Base-by-base conservation (phyloP, 1,140 invertebrate species). In the Lordiphosa mommai region DNA sequence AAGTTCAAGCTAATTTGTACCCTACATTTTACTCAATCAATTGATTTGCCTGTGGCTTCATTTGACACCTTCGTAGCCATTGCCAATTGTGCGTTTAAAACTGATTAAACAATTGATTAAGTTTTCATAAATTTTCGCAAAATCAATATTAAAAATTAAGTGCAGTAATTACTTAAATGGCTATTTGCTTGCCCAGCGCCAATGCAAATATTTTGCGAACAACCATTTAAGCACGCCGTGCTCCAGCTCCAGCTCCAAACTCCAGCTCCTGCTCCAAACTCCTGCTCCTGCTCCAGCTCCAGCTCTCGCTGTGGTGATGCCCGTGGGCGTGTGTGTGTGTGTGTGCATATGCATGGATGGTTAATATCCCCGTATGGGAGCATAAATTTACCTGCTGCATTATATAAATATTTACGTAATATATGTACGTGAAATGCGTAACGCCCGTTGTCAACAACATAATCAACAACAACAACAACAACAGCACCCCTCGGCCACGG, bases 381-480 rank as follows among this genome's bases (percentile, higher is more conserved):
- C 61, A 65, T 55, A 65, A 65, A 69, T 68, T 66, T 72, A 87
- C 85, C 85, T 87, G 79, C 85, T 80, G 85, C 71, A 85, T 80
- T 87, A 71, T 72, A 80, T 82, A 87, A 87, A 87, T 87, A 87
- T 87, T 87, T 87, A 76, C 84, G 72, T 80, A 85, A 87, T 76
- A 76, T 72, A 43, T 36, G 40, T 30, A 48, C 20, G 12, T 20
- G 36, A 61, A 84, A 64, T 87, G 71, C 85, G 73, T 87, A 80
- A 87, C 71, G 85, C 79, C 72, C 64, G 85, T 87, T 87, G 85
- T 87, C 85, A 87, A 87, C 77, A 86, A 87, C 77, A 87, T 87
- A 79, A 87, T 87, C 73, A 87, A 80, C 74, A 80, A 74, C 70
- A 70, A 68, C 64, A 46, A 13, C 63, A 38, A 20, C 56, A 53